Evolutionary conservation across 2,797 vertebrate genomes (phyloP).

Genomic region (Atherinosoma microstoma): DNA sequence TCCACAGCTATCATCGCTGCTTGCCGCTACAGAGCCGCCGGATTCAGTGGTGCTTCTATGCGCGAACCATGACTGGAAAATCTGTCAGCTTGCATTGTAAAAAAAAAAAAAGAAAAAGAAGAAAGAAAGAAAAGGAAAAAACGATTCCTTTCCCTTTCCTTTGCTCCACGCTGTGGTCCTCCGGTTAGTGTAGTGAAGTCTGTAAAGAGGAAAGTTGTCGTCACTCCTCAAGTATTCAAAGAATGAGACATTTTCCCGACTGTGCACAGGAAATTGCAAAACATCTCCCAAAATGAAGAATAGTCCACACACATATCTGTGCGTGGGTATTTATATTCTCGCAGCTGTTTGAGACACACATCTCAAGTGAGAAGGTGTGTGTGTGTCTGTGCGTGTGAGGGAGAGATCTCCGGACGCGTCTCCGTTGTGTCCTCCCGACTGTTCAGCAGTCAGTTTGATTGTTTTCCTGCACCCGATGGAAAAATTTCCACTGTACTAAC

Average conservation of each 20-base stretch:
- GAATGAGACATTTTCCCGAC: conserved; percentile 51
- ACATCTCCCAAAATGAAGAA: conserved; percentile 14
- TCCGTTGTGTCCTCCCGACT: conserved; percentile 67
- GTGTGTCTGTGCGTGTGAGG: conserved; percentile 16
- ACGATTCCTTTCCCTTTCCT: neutral
- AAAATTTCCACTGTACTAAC: conserved; percentile 69
- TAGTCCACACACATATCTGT: conserved; percentile 19
- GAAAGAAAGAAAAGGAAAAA: neutral
- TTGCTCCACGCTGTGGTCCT: conserved; percentile 9
- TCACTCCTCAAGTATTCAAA: conserved; percentile 79
- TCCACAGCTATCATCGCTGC: conserved; percentile 66
- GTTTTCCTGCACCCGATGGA: conserved; percentile 69
- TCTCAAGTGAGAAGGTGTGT: conserved; percentile 10
- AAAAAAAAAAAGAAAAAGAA: neutral
- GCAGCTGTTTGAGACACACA: conserved; percentile 29
- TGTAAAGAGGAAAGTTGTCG: conserved; percentile 73
- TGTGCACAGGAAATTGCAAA: conserved; percentile 41
- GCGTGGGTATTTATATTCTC: neutral
- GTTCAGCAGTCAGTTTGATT: conserved; percentile 66
- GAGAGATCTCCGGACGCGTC: conserved; percentile 48
- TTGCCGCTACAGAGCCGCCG: conserved; percentile 33
- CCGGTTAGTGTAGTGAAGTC: conserved; percentile 42
- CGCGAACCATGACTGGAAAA: conserved; percentile 38
- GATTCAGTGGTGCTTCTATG: conserved; percentile 19
- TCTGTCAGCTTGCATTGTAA: conserved; percentile 41